These are phyloP conservation scores for Protodeltote pygarga DNA, from an alignment of 2,888 invertebrate species.

Conservation along the genomic window DNA sequence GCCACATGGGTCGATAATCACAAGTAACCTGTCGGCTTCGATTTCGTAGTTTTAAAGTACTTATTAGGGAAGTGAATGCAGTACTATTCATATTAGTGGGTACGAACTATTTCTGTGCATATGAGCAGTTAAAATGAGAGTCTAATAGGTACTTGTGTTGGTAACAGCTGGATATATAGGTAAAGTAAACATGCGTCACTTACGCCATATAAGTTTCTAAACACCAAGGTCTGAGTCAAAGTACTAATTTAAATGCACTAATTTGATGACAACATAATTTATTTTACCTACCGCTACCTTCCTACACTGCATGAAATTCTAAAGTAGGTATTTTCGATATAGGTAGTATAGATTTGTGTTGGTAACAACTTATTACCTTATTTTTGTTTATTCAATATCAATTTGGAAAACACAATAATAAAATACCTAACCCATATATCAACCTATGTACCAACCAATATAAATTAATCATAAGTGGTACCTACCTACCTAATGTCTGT, in stretches of 20 bases:
- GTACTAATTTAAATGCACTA: slow-evolving; percentile 3
- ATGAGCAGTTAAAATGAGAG: neutral
- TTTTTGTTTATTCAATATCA: no score
- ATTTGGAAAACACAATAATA: no score
- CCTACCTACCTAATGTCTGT: no score
- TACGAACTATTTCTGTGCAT: neutral
- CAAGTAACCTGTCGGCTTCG: slow-evolving; percentile 51
- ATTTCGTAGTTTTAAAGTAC: slow-evolving; percentile 16
- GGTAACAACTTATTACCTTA: no score
- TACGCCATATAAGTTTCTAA: slow-evolving; percentile 38
- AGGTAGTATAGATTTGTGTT: no score
- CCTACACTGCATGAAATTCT: no score
- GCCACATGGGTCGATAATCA: slow-evolving; percentile 72
- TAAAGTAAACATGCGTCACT: slow-evolving; percentile 47
- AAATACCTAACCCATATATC: no score
- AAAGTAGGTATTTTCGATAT: no score
- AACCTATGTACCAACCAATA: no score
- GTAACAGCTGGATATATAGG: slow-evolving; percentile 38
- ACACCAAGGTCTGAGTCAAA: slow-evolving; percentile 22
- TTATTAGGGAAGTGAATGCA: slow-evolving; percentile 1
- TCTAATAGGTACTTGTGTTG: slow-evolving; percentile 4
- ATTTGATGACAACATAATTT: neutral
- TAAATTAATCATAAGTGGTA: no score
- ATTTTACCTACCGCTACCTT: no score
- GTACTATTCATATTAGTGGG: neutral